phyloP scores from a whole-genome alignment of 2,113 vertebrate genomes.

The Silurus asotus region DNA sequence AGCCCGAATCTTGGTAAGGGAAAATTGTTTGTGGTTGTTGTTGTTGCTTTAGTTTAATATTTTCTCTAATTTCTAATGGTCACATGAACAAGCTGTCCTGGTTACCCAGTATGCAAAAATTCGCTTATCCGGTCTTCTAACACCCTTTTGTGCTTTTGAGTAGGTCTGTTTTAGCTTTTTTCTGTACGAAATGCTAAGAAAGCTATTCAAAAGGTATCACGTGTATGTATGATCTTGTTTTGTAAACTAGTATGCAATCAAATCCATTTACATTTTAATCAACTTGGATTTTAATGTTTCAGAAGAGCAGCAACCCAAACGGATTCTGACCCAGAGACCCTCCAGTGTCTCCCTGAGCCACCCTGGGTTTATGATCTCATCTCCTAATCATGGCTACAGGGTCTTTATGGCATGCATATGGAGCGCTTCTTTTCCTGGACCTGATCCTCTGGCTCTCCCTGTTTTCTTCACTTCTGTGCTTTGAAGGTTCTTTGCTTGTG shows the following conservation, averaged over 20 bases:
- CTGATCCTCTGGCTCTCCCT: conserved; percentile 40
- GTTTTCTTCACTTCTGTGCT: conserved; percentile 49
- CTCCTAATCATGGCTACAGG: background rate
- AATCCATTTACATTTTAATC: background rate
- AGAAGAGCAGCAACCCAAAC: background rate
- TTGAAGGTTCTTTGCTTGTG: conserved; percentile 21
- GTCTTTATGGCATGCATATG: background rate
- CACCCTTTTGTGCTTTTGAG: background rate
- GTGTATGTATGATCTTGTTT: background rate
- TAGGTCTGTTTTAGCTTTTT: background rate
- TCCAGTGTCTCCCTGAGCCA: background rate
- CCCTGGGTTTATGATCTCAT: background rate
- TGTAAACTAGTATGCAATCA: background rate
- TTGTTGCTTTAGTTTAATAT: background rate
- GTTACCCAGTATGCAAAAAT: background rate
- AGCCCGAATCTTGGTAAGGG: background rate
- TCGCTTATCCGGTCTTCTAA: background rate
- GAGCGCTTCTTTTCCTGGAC: conserved; percentile 54
- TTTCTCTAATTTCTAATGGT: background rate
- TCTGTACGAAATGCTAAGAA: background rate
- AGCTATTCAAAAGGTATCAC: background rate
- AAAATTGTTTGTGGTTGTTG: background rate
- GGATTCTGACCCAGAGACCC: background rate
- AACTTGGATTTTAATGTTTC: background rate
- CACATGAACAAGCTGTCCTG: background rate